Conservation (phyloP, 2,888 invertebrate species). For the Anodontia alba region DNA sequence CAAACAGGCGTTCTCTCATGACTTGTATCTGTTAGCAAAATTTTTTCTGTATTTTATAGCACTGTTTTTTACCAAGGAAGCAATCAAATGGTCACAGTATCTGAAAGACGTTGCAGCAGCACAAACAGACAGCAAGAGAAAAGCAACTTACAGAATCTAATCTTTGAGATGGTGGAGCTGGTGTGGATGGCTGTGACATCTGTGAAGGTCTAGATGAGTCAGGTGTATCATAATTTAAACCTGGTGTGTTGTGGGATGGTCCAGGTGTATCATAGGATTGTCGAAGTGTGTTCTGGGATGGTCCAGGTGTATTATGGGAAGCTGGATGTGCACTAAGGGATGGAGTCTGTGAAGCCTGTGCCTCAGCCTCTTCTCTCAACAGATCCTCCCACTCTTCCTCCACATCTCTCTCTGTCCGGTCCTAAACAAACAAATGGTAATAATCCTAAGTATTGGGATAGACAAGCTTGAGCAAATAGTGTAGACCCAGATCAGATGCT, state of each 20-base stretch:
- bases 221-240: not conserved
- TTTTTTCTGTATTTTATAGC: too few relatives aligned
- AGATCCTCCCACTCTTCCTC: conserved; percentile 77
- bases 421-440: not conserved
- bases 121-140: too few relatives aligned
- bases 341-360: conserved; percentile 24
- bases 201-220: not conserved
- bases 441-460: too few relatives aligned
- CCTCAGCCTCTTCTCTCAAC: conserved; percentile 66
- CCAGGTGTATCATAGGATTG: not conserved
- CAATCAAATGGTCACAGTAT: too few relatives aligned
- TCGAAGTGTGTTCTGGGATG: not conserved
- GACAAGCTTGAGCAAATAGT: too few relatives aligned
- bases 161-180: not conserved
- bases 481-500: too few relatives aligned
- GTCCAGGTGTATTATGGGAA: conserved; percentile 8
- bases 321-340: not conserved
- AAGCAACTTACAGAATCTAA: not conserved
- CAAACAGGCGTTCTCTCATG: too few relatives aligned
- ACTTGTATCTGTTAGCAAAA: too few relatives aligned
- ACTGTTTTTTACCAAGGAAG: too few relatives aligned
- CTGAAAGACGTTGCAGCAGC: too few relatives aligned
- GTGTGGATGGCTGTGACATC: not conserved
- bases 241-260: not conserved
- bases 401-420: conserved; percentile 29